Evolutionary conservation across 2,888 invertebrate species (phyloP), one percentile per base, ranked within the genome.

Genomic region (Neoitamus cyanurus): DNA sequence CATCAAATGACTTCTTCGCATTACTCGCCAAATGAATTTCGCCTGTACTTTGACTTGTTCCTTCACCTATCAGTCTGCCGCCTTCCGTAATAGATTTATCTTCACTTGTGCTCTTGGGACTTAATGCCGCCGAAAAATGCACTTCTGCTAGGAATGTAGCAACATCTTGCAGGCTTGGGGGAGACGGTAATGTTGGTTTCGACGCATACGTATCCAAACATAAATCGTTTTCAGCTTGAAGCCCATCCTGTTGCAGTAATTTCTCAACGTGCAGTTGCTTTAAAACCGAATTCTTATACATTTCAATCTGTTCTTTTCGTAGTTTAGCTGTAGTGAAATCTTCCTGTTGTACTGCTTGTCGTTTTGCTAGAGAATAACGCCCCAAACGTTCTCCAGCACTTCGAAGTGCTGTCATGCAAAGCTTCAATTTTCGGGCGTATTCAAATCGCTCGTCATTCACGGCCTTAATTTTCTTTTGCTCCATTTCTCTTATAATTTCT

Each of bases 391-490:
- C 97, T 0, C 98, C 98, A 0, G 97, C 97, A 86, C 95, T 94
- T 9, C 96, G 94, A 28, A 99, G 91, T 80, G 96, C 96, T 83
- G 95, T 93, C 91, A 97, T 97, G 0, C 97, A 96, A 1, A 95
- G 93, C 90, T 98, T 98, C 9, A 98, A 91, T 87, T 97, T 97
- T 84, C 98, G 95, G 0, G 98, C 98, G 91, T 97, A 98, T 90
- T 98, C 98, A 91, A 97, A 98, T 87, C 97, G 93, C 91, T 98
- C 98, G 90, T 96, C 95, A 89, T 94, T 93, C n/a, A 98, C 97
- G 87, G 98, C 97, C 88, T 94, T 93, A 86, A 95, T 94, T 90
- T 98, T 98, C 90, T 96, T 97, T 78, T 94, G 93, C 90, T 98
- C 98, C 93, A 98, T 93, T 89, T 94, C 95, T 84, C 97, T 92